Evolutionary conservation across 1,140 invertebrate genomes (phyloP).

Genomic region (Lerema accius): DNA sequence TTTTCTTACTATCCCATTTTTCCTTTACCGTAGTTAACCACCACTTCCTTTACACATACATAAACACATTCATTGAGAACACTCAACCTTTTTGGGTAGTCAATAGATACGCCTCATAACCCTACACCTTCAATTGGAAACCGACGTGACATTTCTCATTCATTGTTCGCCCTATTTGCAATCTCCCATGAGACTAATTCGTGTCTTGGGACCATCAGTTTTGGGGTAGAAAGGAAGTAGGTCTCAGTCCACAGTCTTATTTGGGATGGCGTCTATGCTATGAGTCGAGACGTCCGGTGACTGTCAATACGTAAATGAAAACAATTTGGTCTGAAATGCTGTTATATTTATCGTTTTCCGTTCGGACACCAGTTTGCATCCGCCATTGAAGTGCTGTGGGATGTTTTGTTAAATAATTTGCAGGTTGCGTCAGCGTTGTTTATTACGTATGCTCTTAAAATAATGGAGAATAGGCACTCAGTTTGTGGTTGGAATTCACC

Average conservation of each 20-base stretch:
- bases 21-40: too few species aligned
- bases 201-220: constrained; percentile 21
- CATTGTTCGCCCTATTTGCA: constrained; percentile 26
- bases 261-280: constrained; percentile 20
- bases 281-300: constrained; percentile 14
- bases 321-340: constrained; percentile 23
- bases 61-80: too few species aligned
- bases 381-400: constrained; percentile 6
- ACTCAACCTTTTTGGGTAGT: too few species aligned
- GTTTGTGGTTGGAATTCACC: too few species aligned
- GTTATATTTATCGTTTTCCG: constrained; percentile 23
- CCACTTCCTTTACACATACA: background rate
- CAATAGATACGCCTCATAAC: too few species aligned
- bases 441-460: too few species aligned
- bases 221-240: constrained; percentile 32
- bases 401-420: background rate
- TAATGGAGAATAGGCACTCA: too few species aligned
- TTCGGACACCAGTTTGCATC: constrained; percentile 15
- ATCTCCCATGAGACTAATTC: constrained; percentile 4
- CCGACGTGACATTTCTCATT: constrained; percentile 17
- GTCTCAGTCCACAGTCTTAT: constrained; percentile 13
- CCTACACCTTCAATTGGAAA: constrained; percentile 12
- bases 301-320: constrained; percentile 23
- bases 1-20: too few species aligned
- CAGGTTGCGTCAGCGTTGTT: background rate